Conservation (phyloP, 2,797 vertebrate species). For the Malacoraja senta region DNA sequence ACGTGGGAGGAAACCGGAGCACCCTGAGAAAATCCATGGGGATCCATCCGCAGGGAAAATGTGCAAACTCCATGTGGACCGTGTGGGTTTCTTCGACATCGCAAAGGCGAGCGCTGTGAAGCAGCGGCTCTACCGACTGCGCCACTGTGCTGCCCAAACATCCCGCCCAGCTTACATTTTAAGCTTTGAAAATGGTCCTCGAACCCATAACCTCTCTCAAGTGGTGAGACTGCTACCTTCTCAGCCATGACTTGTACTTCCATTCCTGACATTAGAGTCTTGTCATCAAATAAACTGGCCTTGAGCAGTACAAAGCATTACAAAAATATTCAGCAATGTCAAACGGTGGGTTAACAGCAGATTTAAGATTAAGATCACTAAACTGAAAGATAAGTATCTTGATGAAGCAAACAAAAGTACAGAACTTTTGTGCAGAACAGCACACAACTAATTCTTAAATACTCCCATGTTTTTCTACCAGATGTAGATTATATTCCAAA, state of each 20-base stretch:
- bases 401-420: not conserved
- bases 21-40: no score
- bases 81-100: no score
- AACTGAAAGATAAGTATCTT: not conserved
- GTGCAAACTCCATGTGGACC: no score
- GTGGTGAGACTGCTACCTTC: no score
- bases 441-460: not conserved
- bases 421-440: not conserved
- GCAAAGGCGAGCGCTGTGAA: no score
- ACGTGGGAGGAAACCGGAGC: no score
- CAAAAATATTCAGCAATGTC: not conserved
- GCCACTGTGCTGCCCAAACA: no score
- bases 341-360: not conserved
- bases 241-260: not conserved
- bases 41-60: no score
- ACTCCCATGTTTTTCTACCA: not conserved
- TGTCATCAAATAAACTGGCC: not conserved
- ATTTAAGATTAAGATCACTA: not conserved
- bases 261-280: not conserved
- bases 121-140: no score
- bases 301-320: not conserved
- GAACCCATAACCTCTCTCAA: no score
- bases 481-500: not conserved
- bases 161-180: no score
- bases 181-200: no score